Evolutionary conservation across 1,140 invertebrate genomes (phyloP).

Genomic region (Platyscapa corneri): DNA sequence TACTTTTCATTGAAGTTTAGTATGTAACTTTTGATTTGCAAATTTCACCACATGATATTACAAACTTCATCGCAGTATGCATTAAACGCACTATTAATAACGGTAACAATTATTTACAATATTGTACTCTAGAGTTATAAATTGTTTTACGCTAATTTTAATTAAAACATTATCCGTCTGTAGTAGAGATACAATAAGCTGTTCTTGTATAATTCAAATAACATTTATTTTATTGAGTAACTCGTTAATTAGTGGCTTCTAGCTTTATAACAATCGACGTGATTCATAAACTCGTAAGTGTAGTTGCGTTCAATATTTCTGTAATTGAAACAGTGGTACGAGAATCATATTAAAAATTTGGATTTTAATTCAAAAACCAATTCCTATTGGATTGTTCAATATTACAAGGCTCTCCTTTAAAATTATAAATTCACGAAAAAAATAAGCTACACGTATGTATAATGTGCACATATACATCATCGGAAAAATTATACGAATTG

Average conservation of each 20-base stretch:
- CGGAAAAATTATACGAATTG: too few species aligned
- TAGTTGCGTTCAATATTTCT: conserved; percentile 10
- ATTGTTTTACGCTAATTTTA: not conserved
- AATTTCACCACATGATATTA: not conserved
- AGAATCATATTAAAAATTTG: not conserved
- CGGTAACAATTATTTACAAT: not conserved
- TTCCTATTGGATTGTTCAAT: too few species aligned
- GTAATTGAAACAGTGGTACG: not conserved
- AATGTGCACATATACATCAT: too few species aligned
- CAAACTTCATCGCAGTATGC: not conserved
- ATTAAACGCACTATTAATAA: not conserved
- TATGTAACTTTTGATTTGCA: too few species aligned
- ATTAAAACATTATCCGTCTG: not conserved
- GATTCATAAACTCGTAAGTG: conserved; percentile 24
- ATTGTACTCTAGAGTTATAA: not conserved
- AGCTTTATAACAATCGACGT: conserved; percentile 12
- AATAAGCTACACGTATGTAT: too few species aligned
- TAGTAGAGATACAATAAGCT: not conserved
- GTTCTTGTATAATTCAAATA: conserved; percentile 3
- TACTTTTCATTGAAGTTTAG: too few species aligned
- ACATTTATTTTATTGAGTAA: conserved; percentile 21
- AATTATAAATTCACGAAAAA: too few species aligned
- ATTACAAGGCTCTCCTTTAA: too few species aligned
- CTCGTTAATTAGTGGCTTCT: conserved; percentile 15
- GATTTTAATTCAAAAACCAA: too few species aligned